Percentiles rank a stretch among this genome's conserved stretches.
These are phyloP conservation scores for Pluvianellus socialis DNA, from an alignment of 2,113 vertebrate genomes.

Conservation along the genomic window DNA sequence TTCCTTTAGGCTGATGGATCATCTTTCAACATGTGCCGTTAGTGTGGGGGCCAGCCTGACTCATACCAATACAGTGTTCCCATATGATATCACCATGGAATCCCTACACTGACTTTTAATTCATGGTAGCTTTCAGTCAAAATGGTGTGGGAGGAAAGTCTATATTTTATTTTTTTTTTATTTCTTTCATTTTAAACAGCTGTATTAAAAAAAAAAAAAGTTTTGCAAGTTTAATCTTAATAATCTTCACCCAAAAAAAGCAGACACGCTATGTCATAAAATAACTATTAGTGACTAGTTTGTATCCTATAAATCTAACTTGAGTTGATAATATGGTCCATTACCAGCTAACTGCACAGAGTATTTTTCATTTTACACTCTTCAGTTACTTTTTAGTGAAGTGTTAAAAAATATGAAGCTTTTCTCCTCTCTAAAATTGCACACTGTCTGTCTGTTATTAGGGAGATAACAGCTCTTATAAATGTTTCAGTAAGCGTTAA, in stretches of 20 bases:
- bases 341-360: slow-evolving; percentile 88
- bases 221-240: slow-evolving; percentile 83
- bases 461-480: slow-evolving; percentile 89
- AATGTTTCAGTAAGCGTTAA: slow-evolving; percentile 89
- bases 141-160: neutral
- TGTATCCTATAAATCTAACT: slow-evolving; percentile 86
- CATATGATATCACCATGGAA: accelerated
- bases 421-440: slow-evolving; percentile 86
- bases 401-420: slow-evolving; percentile 89
- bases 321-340: slow-evolving; percentile 90
- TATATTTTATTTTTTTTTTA: slow-evolving; percentile 48
- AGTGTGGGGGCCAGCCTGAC: neutral
- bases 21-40: neutral
- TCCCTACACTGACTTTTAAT: neutral
- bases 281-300: slow-evolving; percentile 89
- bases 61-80: neutral
- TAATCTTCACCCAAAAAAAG: slow-evolving; percentile 74
- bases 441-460: slow-evolving; percentile 87
- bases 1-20: neutral
- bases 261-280: slow-evolving; percentile 82
- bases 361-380: slow-evolving; percentile 89
- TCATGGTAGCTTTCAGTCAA: neutral
- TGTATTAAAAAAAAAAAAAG: slow-evolving; percentile 64
- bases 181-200: slow-evolving; percentile 71
- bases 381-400: slow-evolving; percentile 86